Evolutionary conservation across 2,113 vertebrate species (phyloP), one percentile per base, ranked within the genome.

Genomic region (Garra rufa): DNA sequence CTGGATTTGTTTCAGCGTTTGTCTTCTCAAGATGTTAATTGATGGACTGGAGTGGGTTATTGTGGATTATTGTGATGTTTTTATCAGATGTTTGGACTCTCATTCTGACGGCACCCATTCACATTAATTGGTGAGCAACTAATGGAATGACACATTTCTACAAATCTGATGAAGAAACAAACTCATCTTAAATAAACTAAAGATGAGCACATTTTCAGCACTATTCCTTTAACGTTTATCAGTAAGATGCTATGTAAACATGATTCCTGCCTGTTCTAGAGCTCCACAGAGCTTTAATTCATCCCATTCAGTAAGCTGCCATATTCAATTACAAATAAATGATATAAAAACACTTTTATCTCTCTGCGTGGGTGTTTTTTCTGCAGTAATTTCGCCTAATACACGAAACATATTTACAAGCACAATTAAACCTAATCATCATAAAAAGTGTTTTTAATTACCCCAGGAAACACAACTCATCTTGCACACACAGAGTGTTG

Each of bases 391-490:
- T 71, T 71, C 5, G 10, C 21, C 21, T 44, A 44, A 71, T 44
- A 44, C 41, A 44, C 5, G 11, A 5, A 14, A 71, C 11, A 71
- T 71, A 44, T 69, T 76, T 65, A 73, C 50, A 69, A 59, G 81
- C 41, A 24, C 50, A 59, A 59, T 24, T 43, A 55, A 28, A 82
- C 24, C 74, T 74, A 6, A 21, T 41, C 55, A 41, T 7, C 28
- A 34, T 8, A 30, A 9, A 82, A 82, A 8, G 24, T 81, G 44
- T 50, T 44, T 82, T 82, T 76, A 63, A 82, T 82, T 76, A 76
- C 44, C 21, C 75, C 19, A 15, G 50, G 26, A 44, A 69, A 7
- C 21, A 10, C 14, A 48, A 28, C 24, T 61, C 67, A 80, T 85
- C 43, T 41, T 9, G 30, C 57, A 59, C 41, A 81, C 71, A 15